These are phyloP conservation scores for Chrosomus eos DNA, from an alignment of 2,797 vertebrate genomes.

Conservation along the genomic window DNA sequence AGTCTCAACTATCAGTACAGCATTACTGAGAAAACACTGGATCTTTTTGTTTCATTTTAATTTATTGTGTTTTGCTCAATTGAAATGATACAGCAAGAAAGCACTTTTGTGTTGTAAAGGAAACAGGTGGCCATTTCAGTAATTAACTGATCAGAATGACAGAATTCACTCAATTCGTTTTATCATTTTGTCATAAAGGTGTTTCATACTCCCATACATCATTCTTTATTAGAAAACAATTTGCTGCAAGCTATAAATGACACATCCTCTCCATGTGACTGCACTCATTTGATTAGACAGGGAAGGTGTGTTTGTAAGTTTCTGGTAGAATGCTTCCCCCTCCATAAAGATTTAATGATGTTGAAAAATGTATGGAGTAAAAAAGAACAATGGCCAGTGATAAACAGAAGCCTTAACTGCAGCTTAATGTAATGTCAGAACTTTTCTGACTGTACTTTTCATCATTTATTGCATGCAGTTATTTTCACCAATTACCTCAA, in stretches of 20 bases:
- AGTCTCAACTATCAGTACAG: background rate
- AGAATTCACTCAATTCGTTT: background rate
- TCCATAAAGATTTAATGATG: slow-evolving; percentile 57
- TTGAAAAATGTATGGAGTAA: slow-evolving; percentile 45
- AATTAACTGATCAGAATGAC: slow-evolving; percentile 40
- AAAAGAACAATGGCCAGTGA: slow-evolving; percentile 39
- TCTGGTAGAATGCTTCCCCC: slow-evolving; percentile 47
- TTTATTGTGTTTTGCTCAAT: background rate
- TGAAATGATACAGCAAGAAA: slow-evolving; percentile 1
- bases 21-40: background rate
- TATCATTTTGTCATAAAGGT: slow-evolving; percentile 42
- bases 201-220: slow-evolving; percentile 40
- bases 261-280: slow-evolving; percentile 48
- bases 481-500: background rate
- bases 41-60: slow-evolving; percentile 19
- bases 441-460: slow-evolving; percentile 63
- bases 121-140: slow-evolving; percentile 1
- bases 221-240: slow-evolving; percentile 56
- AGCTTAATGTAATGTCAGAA: slow-evolving; percentile 48
- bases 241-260: slow-evolving; percentile 58
- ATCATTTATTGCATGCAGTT: background rate
- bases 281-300: slow-evolving; percentile 50
- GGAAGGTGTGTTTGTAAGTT: slow-evolving; percentile 54
- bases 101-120: slow-evolving; percentile 10
- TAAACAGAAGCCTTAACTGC: slow-evolving; percentile 51